Conservation (phyloP, 2,113 vertebrate genomes). For the human (Homo sapiens) region DNA sequence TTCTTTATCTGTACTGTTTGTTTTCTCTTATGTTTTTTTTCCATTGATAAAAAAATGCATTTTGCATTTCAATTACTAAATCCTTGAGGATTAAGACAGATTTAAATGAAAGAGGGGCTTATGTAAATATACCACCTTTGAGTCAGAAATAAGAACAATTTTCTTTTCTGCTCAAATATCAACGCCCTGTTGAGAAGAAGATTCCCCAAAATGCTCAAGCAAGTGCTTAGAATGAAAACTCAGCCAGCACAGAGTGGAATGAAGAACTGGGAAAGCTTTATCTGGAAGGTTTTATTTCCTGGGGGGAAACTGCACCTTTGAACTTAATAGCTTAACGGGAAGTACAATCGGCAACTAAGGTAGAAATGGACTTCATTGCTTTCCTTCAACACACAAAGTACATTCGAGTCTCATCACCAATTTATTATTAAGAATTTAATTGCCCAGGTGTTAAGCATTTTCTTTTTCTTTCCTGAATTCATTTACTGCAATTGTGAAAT, state of each 20-base stretch:
- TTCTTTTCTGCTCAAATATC: constrained; percentile 64
- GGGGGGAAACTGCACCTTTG: constrained; percentile 26
- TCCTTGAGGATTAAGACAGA: constrained; percentile 53
- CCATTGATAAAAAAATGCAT: constrained; percentile 42
- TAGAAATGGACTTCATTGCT: constrained; percentile 46
- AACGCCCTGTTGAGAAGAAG: constrained; percentile 56
- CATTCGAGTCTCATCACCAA: neutral
- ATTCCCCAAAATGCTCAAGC: constrained; percentile 62
- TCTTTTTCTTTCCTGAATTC: constrained; percentile 2
- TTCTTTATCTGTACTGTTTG: constrained; percentile 23
- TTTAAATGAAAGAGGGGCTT: constrained; percentile 69
- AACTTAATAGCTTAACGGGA: constrained; percentile 59
- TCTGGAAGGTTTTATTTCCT: constrained; percentile 58
- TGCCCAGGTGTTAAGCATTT: neutral
- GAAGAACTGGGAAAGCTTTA: constrained; percentile 32
- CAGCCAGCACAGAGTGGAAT: constrained; percentile 34
- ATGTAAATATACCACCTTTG: constrained; percentile 63
- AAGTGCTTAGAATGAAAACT: constrained; percentile 54
- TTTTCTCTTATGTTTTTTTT: neutral
- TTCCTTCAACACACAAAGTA: constrained; percentile 32
- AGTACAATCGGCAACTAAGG: constrained; percentile 28
- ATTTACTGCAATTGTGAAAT: constrained; percentile 34
- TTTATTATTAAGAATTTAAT: constrained; percentile 60
- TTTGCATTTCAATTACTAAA: constrained; percentile 72
- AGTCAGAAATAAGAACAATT: constrained; percentile 68